Evolutionary conservation across 2,113 vertebrate species (phyloP), one percentile per base, ranked within the genome.

Genomic region (Macquaria australasica): DNA sequence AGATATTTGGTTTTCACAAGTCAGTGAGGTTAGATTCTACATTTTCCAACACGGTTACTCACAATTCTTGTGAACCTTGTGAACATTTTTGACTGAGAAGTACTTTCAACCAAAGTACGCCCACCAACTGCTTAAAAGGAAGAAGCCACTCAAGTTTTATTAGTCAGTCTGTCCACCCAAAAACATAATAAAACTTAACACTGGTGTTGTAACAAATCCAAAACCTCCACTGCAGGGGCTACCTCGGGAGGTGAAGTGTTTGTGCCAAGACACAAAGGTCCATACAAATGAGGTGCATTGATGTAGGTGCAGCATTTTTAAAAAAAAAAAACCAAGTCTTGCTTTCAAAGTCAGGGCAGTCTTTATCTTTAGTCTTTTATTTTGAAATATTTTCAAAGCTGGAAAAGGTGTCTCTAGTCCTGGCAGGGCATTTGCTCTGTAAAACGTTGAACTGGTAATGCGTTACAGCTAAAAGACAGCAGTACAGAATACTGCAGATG

Each of bases 401-500:
- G 0, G 5, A 59, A 58, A 56, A 21, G 4, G 18, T 21, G 21
- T 41, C 10, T 62, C 12, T 21, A n/a, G 6, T 76, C 31, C 20
- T 66, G 62, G 8, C 70, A 16, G 0, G 20, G 23, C 73, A 66
- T 59, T 67, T 64, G 0, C 56, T 34, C 1, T 56, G 48, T 55
- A 68, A 71, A 55, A 28, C 15, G 23, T 68, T 28, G 23, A 67
- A 63, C 18, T 21, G 68, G 16, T 45, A 64, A 53, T n/a, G 37
- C 16, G 12, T 7, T 53, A 9, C 71, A 43, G 39, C 10, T 51
- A 66, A 72, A 81, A 8, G 51, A 51, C 73, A 18, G 55, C 73
- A 23, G 60, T 12, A 11, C 37, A 45, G 75, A 62, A 12, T 41
- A 16, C 74, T 75, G 82, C 88, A 85, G 88, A 85, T 84, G 79